Evolutionary conservation across 2,888 invertebrate genomes (phyloP).

Genomic region (Rhodophaea formosa): DNA sequence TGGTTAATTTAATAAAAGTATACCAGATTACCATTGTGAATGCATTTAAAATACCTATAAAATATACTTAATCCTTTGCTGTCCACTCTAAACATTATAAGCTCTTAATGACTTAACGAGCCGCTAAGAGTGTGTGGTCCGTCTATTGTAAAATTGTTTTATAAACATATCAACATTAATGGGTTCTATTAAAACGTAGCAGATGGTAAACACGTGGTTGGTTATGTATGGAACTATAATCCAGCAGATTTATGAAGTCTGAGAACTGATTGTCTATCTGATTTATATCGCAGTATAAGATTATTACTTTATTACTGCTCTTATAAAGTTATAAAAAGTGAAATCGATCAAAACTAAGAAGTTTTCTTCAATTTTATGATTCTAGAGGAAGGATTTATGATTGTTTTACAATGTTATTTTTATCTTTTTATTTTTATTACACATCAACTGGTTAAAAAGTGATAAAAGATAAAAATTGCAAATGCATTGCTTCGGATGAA

Average conservation of each 20-base stretch:
- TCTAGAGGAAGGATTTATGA: too few relatives aligned
- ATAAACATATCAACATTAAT: slow-evolving; percentile 24
- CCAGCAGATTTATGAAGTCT: neutral
- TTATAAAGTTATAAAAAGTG: neutral
- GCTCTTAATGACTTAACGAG: slow-evolving; percentile 46
- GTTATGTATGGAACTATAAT: neutral
- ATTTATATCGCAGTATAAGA: neutral
- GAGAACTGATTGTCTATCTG: neutral
- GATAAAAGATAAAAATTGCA: too few relatives aligned
- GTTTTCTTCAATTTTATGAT: too few relatives aligned
- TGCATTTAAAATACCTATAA: too few relatives aligned
- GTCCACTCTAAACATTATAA: slow-evolving; percentile 48
- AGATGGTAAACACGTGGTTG: slow-evolving; percentile 15
- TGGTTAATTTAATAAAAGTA: too few relatives aligned
- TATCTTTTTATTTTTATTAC: too few relatives aligned
- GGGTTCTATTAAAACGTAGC: slow-evolving; percentile 19
- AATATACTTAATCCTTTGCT: too few relatives aligned
- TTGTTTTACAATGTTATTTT: too few relatives aligned
- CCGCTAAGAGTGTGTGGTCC: slow-evolving; percentile 40
- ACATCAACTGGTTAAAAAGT: too few relatives aligned
- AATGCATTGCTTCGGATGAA: too few relatives aligned
- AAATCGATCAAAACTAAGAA: neutral
- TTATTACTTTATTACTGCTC: neutral
- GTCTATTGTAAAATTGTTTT: slow-evolving; percentile 22
- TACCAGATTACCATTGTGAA: too few relatives aligned